Conservation (phyloP, 2,113 vertebrate genomes). For the Perognathus longimembris region DNA sequence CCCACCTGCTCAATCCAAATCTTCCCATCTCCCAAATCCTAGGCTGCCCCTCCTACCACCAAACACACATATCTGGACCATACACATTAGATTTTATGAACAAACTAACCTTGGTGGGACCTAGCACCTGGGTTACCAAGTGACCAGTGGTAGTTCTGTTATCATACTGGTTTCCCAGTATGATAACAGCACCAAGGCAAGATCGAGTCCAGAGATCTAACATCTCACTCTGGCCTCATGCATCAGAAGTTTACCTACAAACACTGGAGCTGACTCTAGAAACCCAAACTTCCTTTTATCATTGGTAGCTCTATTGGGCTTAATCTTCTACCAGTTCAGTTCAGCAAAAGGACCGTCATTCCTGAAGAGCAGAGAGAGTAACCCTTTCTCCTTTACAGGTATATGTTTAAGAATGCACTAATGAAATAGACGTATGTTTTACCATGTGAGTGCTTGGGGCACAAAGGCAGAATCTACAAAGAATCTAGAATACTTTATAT, state of each 20-base stretch:
- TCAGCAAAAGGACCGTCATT: not conserved
- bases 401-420: not conserved
- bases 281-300: not conserved
- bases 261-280: not conserved
- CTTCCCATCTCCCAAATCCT: not conserved
- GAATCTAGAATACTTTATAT: not conserved
- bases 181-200: fast-evolving
- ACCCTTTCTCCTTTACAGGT: not conserved
- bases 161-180: too few relatives aligned
- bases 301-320: not conserved
- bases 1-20: not conserved
- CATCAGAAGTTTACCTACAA: not conserved
- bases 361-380: not conserved
- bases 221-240: not conserved
- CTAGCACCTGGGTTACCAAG: not conserved
- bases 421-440: not conserved
- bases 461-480: not conserved
- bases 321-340: not conserved
- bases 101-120: not conserved
- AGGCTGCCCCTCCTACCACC: fast-evolving
- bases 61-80: not conserved
- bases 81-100: not conserved
- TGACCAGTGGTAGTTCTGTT: not conserved
- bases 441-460: not conserved
- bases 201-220: not conserved